Evolutionary conservation across 23 tunicate species (phyloP), one percentile per base, ranked within the genome.

Genomic region (Halocynthia roretzi): DNA sequence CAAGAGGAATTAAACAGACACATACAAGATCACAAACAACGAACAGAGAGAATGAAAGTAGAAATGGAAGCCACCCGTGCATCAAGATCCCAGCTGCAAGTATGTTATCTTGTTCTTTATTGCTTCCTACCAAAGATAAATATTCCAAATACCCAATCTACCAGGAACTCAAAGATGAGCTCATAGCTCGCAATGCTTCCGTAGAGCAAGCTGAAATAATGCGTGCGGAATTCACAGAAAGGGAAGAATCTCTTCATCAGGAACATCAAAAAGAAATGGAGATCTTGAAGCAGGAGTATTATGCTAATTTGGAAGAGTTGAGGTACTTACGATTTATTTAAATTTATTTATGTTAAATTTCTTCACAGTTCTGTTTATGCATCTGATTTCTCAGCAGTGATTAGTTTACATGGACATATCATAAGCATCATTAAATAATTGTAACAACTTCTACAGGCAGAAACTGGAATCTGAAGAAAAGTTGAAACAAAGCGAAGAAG

Each of bases 61-160:
- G 97, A 90, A 44, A 85, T 90, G 68, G 97, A 90, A 52, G 67
- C 86, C 48, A 61, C 74, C 56, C 76, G 90, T 50, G 72, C 86
- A 44, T 81, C 90, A 5, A 55, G 88, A 51, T 20, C 75, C 77
- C 90, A 90, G 52, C 63, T 90, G 7, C 88, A 90, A 84, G 97
- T 85, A 56, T 8, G 21, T 23, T 11, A 15, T 72, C 50, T 49
- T 11, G 21, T 10, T 62, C 19, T 18, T 17, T 52, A 18, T 72
- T 15, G 68, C 48, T 48, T 18, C 17, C 67, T 48, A 5, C 18
- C 2, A 51, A 51, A 51, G 68, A 72, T 72, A 0, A 72, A 72
- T 76, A 2, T 76, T 71, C 18, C 56, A n/a, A 50, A 5, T 74
- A 31, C 44, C 44, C 44, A 31, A 1, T 31, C 44, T 71, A 55